Evolutionary conservation across 2,797 vertebrate genomes (phyloP).

Genomic region (Sciurus vulgaris): DNA sequence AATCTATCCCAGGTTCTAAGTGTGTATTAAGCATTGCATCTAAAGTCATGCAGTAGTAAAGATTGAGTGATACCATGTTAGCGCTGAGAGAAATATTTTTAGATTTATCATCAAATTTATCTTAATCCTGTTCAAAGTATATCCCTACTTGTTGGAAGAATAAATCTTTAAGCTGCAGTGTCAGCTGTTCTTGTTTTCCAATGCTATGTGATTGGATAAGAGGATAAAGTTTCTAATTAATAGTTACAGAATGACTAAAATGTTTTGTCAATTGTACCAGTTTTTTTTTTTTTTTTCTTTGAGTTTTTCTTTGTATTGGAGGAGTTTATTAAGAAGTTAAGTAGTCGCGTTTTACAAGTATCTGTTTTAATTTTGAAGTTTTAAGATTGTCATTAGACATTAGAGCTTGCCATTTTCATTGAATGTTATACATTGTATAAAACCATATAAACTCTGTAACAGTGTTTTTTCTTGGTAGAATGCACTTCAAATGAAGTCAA

Average conservation of each 20-base stretch:
- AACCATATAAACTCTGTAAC: background rate
- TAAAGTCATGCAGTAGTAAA: background rate
- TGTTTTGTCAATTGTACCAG: background rate
- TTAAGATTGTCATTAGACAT: background rate
- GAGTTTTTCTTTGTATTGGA: background rate
- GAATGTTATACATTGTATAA: background rate
- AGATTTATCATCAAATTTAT: constrained; percentile 65
- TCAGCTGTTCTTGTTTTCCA: constrained; percentile 47
- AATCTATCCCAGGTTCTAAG: constrained; percentile 26
- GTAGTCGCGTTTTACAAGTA: background rate
- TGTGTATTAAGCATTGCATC: constrained; percentile 37
- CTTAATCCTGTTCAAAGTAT: constrained; percentile 40
- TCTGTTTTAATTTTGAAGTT: constrained; percentile 46
- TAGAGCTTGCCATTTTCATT: background rate
- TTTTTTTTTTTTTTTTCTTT: background rate
- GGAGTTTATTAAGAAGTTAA: constrained; percentile 24
- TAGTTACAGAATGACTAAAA: background rate
- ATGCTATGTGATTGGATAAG: background rate
- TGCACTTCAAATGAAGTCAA: background rate
- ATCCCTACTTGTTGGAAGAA: background rate
- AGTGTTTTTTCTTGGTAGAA: background rate
- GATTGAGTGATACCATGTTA: constrained; percentile 62
- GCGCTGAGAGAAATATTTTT: constrained; percentile 47
- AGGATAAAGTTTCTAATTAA: background rate
- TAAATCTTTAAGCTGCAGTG: background rate